phyloP scores from a whole-genome alignment of 2,797 vertebrate species.

The Hemitrygon akajei region DNA sequence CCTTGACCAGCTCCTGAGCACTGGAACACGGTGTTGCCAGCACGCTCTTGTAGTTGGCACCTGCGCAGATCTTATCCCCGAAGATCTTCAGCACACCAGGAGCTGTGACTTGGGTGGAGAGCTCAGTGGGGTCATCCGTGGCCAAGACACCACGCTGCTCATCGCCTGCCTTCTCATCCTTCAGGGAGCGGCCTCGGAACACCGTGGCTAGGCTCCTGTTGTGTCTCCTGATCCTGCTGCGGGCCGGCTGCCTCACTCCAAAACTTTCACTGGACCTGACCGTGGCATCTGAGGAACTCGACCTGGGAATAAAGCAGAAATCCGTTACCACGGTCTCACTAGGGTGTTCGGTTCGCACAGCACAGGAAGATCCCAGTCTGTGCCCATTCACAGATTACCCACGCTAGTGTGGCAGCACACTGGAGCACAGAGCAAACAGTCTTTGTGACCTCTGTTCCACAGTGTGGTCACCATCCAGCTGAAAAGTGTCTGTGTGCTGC shows the following conservation, averaged over 20 bases:
- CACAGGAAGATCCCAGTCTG: neutral
- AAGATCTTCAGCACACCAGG: constrained; percentile 74
- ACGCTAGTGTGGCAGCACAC: neutral
- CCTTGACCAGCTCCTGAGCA: constrained; percentile 68
- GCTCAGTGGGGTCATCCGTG: constrained; percentile 61
- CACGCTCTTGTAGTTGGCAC: constrained; percentile 72
- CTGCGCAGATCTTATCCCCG: constrained; percentile 66
- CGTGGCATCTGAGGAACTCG: constrained; percentile 53
- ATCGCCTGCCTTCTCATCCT: constrained; percentile 25
- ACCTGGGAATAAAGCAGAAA: constrained; percentile 49
- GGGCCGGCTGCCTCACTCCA: constrained; percentile 56
- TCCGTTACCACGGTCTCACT: neutral
- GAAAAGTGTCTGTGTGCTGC: neutral
- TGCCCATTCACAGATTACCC: neutral
- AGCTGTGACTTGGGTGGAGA: constrained; percentile 68
- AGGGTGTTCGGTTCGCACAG: too few relatives aligned
- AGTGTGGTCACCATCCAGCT: neutral
- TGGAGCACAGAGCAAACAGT: neutral
- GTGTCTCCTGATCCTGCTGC: constrained; percentile 58
- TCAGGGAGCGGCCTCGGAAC: constrained; percentile 51
- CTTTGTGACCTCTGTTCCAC: neutral
- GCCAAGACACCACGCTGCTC: constrained; percentile 46
- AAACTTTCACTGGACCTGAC: constrained; percentile 50
- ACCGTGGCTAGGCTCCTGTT: constrained; percentile 65
- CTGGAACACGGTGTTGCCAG: constrained; percentile 68